Evolutionary conservation across 37 sponge, comb jelly and placozoan species (phyloP).

Genomic region (Axinella damicornis): DNA sequence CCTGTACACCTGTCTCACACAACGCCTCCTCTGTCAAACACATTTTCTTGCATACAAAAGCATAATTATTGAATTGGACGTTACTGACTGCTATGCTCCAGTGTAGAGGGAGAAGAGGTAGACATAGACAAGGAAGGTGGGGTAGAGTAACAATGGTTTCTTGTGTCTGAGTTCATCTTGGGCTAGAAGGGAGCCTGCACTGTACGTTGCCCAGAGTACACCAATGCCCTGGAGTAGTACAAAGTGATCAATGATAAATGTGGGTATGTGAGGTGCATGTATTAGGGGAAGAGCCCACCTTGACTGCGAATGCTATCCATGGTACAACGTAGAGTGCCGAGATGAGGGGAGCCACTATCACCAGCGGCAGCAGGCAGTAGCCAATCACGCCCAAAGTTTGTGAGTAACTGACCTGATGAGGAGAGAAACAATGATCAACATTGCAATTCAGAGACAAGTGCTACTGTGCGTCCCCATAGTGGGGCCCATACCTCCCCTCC

Average conservation of each 20-base stretch:
- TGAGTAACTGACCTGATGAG: conserved; percentile 76
- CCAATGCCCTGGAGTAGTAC: conserved; percentile 73
- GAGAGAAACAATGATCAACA: no score
- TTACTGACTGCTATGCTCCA: conserved; percentile 61
- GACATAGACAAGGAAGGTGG: conserved; percentile 86
- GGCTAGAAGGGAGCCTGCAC: conserved; percentile 85
- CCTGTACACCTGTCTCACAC: neutral
- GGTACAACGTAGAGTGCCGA: conserved; percentile 53
- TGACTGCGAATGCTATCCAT: conserved; percentile 47
- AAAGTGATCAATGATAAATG: conserved; percentile 16
- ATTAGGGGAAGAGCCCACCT: conserved; percentile 52
- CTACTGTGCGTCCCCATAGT: no score
- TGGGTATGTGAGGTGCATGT: neutral
- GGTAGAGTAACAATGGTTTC: conserved; percentile 86
- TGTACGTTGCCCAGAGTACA: conserved; percentile 91
- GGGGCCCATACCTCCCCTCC: conserved; percentile 95
- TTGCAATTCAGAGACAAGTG: no score
- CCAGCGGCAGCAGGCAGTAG: conserved; percentile 87
- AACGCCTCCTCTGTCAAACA: neutral
- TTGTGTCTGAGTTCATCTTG: conserved; percentile 82
- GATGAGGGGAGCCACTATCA: conserved; percentile 75
- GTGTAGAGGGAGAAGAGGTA: conserved; percentile 90
- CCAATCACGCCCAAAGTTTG: conserved; percentile 89
- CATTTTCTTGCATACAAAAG: neutral
- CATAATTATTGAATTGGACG: neutral